A percentile compares a stretch with the other conserved stretches of the same genome.
Conservation (phyloP, 2,888 invertebrate genomes). For the Luperina testacea region DNA sequence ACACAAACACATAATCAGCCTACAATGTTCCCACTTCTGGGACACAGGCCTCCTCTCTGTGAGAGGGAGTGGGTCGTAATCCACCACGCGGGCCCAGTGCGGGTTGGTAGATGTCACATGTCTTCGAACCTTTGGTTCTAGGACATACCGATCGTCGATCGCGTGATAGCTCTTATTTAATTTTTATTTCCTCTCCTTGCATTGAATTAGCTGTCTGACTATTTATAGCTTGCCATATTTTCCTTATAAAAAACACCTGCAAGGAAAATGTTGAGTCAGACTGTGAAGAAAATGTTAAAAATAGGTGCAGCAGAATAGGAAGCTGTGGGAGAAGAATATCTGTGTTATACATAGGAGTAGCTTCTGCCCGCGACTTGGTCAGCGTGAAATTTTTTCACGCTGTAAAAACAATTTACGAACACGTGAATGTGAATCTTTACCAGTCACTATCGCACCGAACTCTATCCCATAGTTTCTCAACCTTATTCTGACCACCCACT, state of each 20-base stretch:
- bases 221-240: conserved; percentile 22
- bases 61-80: neutral
- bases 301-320: conserved; percentile 14
- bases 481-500: too few relatives aligned
- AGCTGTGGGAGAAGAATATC: neutral
- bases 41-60: neutral
- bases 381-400: too few relatives aligned
- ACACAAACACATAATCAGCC: too few relatives aligned
- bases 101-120: neutral
- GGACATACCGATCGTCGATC: neutral
- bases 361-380: too few relatives aligned
- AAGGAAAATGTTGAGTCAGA: conserved; percentile 20
- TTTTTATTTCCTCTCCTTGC: conserved; percentile 1
- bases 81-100: neutral
- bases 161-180: neutral
- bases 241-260: conserved; percentile 19
- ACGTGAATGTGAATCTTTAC: too few relatives aligned
- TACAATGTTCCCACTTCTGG: neutral
- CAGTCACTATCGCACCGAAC: too few relatives aligned
- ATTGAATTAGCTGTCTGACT: neutral
- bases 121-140: too few relatives aligned
- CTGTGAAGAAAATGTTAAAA: conserved; percentile 15
- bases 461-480: too few relatives aligned
- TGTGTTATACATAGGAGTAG: neutral
- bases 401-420: too few relatives aligned